A percentile compares a stretch with the other conserved stretches of the same genome.
These are phyloP conservation scores for Acronicta alni DNA, from an alignment of 2,888 invertebrate genomes.

Conservation along the genomic window DNA sequence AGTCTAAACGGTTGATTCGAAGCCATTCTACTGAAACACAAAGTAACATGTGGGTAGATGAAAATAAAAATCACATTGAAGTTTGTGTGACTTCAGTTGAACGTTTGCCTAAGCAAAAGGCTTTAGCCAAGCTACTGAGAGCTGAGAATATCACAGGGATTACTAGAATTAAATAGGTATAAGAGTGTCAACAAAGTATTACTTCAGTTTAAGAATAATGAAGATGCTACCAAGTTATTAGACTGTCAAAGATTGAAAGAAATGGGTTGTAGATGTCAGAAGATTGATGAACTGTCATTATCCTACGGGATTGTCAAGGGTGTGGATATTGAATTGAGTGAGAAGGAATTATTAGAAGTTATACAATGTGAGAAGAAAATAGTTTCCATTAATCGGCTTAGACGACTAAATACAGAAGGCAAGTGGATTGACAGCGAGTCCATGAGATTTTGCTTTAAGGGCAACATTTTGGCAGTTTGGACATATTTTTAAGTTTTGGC, in stretches of 20 bases:
- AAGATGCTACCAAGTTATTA: too few relatives aligned
- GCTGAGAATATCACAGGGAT: neutral
- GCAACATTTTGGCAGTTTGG: slow-evolving; percentile 4
- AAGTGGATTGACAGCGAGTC: slow-evolving; percentile 14
- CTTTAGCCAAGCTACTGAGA: neutral
- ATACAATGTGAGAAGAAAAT: slow-evolving; percentile 7
- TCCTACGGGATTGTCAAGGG: slow-evolving; percentile 13
- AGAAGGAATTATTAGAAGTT: neutral
- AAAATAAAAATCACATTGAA: too few relatives aligned
- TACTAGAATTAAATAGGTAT: too few relatives aligned
- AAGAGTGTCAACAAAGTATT: too few relatives aligned
- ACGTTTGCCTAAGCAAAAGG: slow-evolving; percentile 5
- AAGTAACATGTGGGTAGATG: too few relatives aligned
- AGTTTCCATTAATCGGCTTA: slow-evolving; percentile 8
- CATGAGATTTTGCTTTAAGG: slow-evolving; percentile 2
- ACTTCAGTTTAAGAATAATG: too few relatives aligned
- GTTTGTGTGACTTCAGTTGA: slow-evolving; percentile 3
- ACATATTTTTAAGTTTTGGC: slow-evolving; percentile 7
- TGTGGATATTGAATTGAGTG: slow-evolving; percentile 4
- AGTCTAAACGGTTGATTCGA: too few relatives aligned
- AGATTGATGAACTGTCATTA: slow-evolving; percentile 8
- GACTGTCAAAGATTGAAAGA: neutral
- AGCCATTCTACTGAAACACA: too few relatives aligned
- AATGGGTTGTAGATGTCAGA: slow-evolving; percentile 9
- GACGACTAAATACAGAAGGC: slow-evolving; percentile 5